A percentile compares a stretch with the other conserved stretches of the same genome.
phyloP scores from a whole-genome alignment of 2,113 vertebrate species.

The Calidris pugnax region DNA sequence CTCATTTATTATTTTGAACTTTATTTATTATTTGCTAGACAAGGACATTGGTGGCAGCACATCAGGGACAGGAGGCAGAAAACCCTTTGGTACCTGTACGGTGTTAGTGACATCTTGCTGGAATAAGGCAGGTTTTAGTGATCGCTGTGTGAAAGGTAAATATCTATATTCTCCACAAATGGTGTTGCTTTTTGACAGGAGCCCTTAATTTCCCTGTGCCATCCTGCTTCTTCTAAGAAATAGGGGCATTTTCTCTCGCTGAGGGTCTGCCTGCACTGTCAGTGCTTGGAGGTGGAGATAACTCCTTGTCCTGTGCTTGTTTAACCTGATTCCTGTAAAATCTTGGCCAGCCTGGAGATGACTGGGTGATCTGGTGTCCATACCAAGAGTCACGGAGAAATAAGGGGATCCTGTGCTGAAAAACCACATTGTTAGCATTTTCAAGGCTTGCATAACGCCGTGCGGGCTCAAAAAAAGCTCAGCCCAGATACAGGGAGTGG shows the following conservation, averaged over 20 bases:
- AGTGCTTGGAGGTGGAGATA: neutral
- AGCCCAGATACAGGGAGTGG: too few species aligned
- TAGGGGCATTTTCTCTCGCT: neutral
- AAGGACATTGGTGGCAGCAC: neutral
- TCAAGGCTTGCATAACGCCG: accelerated
- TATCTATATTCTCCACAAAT: neutral
- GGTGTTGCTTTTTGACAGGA: neutral
- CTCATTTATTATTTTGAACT: neutral
- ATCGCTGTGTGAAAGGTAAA: neutral
- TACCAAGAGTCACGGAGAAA: neutral
- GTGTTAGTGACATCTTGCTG: neutral
- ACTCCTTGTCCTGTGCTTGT: neutral
- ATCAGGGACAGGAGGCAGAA: neutral
- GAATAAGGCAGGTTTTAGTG: neutral
- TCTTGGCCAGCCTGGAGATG: neutral
- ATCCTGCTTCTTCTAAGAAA: neutral
- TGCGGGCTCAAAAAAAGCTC: neutral
- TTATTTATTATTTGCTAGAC: neutral
- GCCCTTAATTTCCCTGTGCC: neutral
- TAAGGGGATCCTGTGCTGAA: neutral
- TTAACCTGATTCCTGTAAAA: neutral
- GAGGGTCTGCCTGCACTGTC: neutral
- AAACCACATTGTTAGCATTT: neutral
- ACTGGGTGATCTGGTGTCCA: neutral
- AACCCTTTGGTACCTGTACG: neutral